A percentile compares a stretch with the other conserved stretches of the same genome.
Conservation (phyloP, 2,113 vertebrate genomes). For the Limanda limanda region DNA sequence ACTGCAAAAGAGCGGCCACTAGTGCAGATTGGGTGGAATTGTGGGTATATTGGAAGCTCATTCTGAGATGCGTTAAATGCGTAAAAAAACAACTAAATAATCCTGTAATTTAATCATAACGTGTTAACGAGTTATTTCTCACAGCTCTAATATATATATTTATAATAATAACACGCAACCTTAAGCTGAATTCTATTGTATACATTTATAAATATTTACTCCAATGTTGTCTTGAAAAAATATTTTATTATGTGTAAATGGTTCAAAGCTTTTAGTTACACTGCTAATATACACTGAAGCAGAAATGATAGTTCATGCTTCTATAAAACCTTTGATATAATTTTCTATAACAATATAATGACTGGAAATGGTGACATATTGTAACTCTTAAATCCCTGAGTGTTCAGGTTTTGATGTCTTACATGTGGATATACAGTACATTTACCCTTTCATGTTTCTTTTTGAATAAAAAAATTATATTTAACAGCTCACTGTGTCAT, state of each 20-base stretch:
- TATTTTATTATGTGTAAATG: conserved; percentile 7
- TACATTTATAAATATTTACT: conserved; percentile 39
- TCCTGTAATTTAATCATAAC: too few relatives aligned
- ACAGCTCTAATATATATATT: neutral
- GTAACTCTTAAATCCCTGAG: conserved; percentile 67
- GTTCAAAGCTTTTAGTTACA: conserved; percentile 15
- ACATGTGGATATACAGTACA: conserved; percentile 38
- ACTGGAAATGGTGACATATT: conserved; percentile 3
- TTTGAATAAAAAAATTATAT: conserved; percentile 16
- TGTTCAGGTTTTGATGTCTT: conserved; percentile 5
- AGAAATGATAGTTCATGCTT: conserved; percentile 21
- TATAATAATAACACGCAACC: conserved; percentile 22
- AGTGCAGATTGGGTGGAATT: too few relatives aligned
- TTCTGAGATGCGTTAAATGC: too few relatives aligned
- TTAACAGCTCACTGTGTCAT: neutral
- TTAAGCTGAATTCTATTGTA: conserved; percentile 28
- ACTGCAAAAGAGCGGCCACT: too few relatives aligned
- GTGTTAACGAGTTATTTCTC: too few relatives aligned
- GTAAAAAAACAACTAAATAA: too few relatives aligned
- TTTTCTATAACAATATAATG: conserved; percentile 21
- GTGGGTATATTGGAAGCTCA: too few relatives aligned
- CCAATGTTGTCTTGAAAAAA: conserved; percentile 11
- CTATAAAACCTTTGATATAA: neutral
- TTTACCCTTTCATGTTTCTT: conserved; percentile 14
- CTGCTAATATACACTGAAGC: conserved; percentile 19